phyloP scores from a whole-genome alignment of 2,888 invertebrate genomes.

The Perizoma affinitatum region DNA sequence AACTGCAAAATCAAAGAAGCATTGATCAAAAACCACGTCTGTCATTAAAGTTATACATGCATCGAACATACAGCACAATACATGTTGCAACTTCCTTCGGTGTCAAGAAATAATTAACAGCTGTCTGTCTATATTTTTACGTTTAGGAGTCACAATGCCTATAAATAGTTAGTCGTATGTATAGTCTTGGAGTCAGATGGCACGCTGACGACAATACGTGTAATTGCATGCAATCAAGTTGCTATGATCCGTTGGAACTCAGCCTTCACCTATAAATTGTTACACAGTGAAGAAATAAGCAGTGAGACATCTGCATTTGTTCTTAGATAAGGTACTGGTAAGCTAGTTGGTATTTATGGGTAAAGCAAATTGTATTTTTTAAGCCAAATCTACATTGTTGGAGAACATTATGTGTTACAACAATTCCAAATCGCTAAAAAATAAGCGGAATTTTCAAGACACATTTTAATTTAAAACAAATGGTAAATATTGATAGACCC shows the following conservation, averaged over 20 bases:
- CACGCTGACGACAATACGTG: constrained; percentile 57
- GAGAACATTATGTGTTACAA: too few relatives aligned
- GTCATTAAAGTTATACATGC: too few relatives aligned
- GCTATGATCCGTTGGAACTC: constrained; percentile 41
- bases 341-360: too few relatives aligned
- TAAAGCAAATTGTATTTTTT: too few relatives aligned
- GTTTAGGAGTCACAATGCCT: constrained; percentile 4
- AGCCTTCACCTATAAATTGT: constrained; percentile 61
- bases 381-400: too few relatives aligned
- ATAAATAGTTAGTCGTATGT: constrained; percentile 4
- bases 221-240: constrained; percentile 61
- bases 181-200: constrained; percentile 51
- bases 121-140: neutral
- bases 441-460: too few relatives aligned
- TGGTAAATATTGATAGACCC: too few relatives aligned
- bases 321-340: neutral
- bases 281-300: constrained; percentile 24
- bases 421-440: too few relatives aligned
- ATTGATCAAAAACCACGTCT: too few relatives aligned
- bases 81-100: constrained; percentile 6
- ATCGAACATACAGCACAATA: too few relatives aligned
- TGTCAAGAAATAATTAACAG: constrained; percentile 12
- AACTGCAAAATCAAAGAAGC: too few relatives aligned
- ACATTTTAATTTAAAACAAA: too few relatives aligned
- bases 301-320: constrained; percentile 13